Conservation (phyloP, 2,797 vertebrate species). For the Capromys pilorides region DNA sequence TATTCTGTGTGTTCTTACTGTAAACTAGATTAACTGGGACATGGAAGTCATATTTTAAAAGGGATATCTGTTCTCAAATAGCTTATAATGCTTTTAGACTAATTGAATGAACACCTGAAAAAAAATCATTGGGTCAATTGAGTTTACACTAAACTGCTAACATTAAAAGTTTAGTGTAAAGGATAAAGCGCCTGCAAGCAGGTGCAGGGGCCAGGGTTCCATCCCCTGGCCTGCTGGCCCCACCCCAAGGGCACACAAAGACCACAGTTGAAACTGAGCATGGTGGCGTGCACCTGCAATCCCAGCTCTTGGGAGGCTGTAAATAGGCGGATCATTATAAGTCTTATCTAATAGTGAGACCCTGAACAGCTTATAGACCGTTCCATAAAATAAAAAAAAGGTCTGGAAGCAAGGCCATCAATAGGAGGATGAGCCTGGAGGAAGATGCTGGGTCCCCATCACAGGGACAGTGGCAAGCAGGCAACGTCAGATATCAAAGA, state of each 20-base stretch:
- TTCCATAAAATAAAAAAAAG: no score
- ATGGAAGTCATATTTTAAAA: background rate
- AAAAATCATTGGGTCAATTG: conserved; percentile 26
- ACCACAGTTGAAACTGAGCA: no score
- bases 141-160: no score
- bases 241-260: no score
- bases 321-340: no score
- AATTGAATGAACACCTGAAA: conserved; percentile 47
- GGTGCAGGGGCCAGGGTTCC: no score
- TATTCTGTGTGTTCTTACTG: background rate
- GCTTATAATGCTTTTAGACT: background rate
- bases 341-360: no score
- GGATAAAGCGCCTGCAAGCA: no score
- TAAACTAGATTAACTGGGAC: background rate
- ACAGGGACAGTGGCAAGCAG: background rate
- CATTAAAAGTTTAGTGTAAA: conserved; percentile 50
- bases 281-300: no score
- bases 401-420: background rate
- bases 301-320: no score
- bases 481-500: background rate
- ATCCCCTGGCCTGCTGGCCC: no score
- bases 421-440: background rate
- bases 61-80: background rate
- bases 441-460: background rate
- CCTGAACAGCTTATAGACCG: no score